Evolutionary conservation across 37 sponge, comb jelly and placozoan species (phyloP).

Genomic region (Ianthella basta): DNA sequence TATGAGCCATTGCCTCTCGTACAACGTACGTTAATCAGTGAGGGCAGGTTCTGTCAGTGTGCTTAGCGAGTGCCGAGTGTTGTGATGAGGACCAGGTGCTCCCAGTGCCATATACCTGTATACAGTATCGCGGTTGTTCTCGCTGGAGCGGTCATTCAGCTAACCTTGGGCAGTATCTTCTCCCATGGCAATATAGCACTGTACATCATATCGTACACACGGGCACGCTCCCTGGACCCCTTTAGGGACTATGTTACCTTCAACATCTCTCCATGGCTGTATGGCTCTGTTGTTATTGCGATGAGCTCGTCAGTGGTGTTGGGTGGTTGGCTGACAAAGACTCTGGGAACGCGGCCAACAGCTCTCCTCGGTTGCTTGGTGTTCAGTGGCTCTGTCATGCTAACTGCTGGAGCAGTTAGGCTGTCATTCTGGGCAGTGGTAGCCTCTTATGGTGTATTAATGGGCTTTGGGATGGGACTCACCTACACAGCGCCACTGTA

Average conservation of each 20-base stretch:
- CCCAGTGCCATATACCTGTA: neutral
- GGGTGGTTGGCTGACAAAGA: constrained; percentile 79
- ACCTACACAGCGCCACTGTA: constrained; percentile 76
- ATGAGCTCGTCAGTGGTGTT: constrained; percentile 76
- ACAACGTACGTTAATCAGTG: too few species aligned
- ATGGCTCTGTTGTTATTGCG: constrained; percentile 52
- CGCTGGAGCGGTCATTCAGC: constrained; percentile 73
- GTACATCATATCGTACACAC: constrained; percentile 87
- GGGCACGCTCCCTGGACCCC: neutral
- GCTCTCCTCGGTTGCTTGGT: constrained; percentile 69
- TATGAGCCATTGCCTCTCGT: too few species aligned
- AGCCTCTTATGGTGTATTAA: constrained; percentile 83
- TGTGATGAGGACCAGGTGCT: too few species aligned
- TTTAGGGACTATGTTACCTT: neutral
- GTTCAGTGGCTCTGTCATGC: constrained; percentile 58
- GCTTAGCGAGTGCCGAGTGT: too few species aligned
- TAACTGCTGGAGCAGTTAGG: constrained; percentile 59
- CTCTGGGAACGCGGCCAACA: constrained; percentile 71
- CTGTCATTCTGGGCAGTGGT: constrained; percentile 68
- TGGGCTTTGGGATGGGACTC: constrained; percentile 83
- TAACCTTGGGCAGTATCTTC: constrained; percentile 82
- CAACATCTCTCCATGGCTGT: constrained; percentile 63
- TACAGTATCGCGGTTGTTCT: constrained; percentile 42
- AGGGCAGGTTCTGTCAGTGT: too few species aligned
- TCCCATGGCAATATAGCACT: constrained; percentile 87